Conservation (phyloP, 2,888 invertebrate species). For the Tachystola acroxantha region DNA sequence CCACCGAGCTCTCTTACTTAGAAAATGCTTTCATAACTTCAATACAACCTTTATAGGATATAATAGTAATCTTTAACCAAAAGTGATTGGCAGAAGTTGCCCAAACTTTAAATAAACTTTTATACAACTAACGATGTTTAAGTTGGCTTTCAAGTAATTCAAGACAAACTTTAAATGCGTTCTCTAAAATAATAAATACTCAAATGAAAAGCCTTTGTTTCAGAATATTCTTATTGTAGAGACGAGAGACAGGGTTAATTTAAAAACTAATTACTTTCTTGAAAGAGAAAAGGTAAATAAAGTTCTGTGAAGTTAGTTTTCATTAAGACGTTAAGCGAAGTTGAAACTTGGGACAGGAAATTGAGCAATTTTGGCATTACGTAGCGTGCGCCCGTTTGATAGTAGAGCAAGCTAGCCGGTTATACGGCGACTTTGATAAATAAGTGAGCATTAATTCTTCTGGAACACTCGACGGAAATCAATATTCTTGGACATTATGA, state of each 20-base stretch:
- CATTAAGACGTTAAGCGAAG: constrained; percentile 59
- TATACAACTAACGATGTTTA: too few species aligned
- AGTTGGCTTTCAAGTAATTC: too few species aligned
- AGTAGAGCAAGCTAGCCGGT: constrained; percentile 13
- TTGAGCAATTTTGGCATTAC: constrained; percentile 60
- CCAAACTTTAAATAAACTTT: too few species aligned
- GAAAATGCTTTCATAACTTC: too few species aligned
- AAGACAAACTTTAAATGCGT: too few species aligned
- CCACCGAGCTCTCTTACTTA: too few species aligned
- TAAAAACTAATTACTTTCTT: constrained; percentile 54
- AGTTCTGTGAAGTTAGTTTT: constrained; percentile 55
- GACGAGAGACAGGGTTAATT: constrained; percentile 28
- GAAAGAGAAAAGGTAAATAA: constrained; percentile 49
- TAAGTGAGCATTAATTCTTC: constrained; percentile 6
- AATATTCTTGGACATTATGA: too few species aligned
- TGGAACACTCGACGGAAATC: too few species aligned
- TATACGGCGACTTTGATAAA: constrained; percentile 9
- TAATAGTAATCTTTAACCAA: too few species aligned
- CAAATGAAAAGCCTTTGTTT: neutral
- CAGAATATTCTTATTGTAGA: constrained; percentile 6
- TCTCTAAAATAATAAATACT: too few species aligned
- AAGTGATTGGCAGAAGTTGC: too few species aligned
- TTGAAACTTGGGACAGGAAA: constrained; percentile 56
- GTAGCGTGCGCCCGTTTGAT: constrained; percentile 33
- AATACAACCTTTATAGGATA: too few species aligned